phyloP scores from a whole-genome alignment of 2,888 invertebrate species.

The Lasiommata megera region DNA sequence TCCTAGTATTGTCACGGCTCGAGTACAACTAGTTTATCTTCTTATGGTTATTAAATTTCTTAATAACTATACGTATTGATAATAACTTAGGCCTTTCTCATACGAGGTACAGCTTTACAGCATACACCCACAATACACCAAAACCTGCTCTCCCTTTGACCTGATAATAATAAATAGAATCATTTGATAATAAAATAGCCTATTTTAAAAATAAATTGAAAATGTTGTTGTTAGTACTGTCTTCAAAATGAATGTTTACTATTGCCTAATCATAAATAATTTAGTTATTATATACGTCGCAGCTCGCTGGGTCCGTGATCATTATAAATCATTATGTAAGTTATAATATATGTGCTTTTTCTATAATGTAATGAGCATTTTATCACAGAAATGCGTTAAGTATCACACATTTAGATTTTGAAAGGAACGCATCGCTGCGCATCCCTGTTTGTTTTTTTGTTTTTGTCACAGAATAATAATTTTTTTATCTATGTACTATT shows the following conservation, averaged over 20 bases:
- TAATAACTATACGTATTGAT: too few species aligned
- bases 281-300: slow-evolving; percentile 14
- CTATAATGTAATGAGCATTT: background rate
- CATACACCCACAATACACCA: too few species aligned
- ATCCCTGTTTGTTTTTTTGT: background rate
- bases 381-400: background rate
- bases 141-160: too few species aligned
- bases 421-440: background rate
- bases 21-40: slow-evolving; percentile 25
- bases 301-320: slow-evolving; percentile 2
- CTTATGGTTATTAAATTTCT: background rate
- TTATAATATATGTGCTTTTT: background rate
- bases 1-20: slow-evolving; percentile 40
- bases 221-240: background rate
- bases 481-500: too few species aligned
- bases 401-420: background rate
- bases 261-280: slow-evolving; percentile 8
- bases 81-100: too few species aligned
- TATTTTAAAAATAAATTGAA: too few species aligned
- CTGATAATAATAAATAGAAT: too few species aligned
- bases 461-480: background rate
- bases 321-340: background rate
- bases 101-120: too few species aligned
- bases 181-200: too few species aligned
- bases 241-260: background rate